Evolutionary conservation across 2,797 vertebrate genomes (phyloP).

Genomic region (Anolis apletophallus): DNA sequence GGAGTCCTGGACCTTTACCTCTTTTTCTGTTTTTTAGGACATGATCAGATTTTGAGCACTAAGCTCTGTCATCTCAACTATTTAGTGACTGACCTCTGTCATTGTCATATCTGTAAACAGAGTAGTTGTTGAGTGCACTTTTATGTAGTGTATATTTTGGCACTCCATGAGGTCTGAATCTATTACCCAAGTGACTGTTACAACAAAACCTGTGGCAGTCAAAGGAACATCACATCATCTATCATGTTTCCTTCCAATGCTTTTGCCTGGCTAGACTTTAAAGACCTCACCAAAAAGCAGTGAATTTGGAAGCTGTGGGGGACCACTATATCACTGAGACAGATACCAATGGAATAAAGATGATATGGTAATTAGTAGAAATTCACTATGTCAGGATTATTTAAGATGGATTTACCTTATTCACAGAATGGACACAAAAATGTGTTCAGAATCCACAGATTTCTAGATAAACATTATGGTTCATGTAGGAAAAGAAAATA

Average conservation of each 20-base stretch:
- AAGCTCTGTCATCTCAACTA: slow-evolving; percentile 30
- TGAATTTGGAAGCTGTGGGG: neutral
- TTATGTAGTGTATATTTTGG: slow-evolving; percentile 48
- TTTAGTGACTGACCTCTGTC: slow-evolving; percentile 45
- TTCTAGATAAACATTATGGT: neutral
- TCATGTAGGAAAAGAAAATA: neutral
- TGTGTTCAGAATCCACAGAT: neutral
- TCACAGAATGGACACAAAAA: too few species aligned
- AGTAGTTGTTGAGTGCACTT: slow-evolving; percentile 35
- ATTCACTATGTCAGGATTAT: neutral
- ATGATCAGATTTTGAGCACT: slow-evolving; percentile 24
- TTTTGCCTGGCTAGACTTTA: slow-evolving; percentile 17
- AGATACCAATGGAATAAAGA: slow-evolving; percentile 18
- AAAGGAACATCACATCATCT: slow-evolving; percentile 27
- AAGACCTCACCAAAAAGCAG: slow-evolving; percentile 34
- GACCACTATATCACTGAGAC: neutral
- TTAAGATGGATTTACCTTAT: too few species aligned
- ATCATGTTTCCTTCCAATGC: slow-evolving; percentile 20
- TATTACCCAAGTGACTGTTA: slow-evolving; percentile 6
- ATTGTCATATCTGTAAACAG: slow-evolving; percentile 24
- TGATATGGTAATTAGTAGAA: slow-evolving; percentile 5
- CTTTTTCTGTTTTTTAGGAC: slow-evolving; percentile 1
- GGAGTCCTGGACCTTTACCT: slow-evolving; percentile 30
- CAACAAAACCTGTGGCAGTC: slow-evolving; percentile 20
- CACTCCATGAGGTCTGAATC: slow-evolving; percentile 20